These are phyloP conservation scores for Ivindomyrus marchei DNA, from an alignment of 2,113 vertebrate species.

Conservation along the genomic window DNA sequence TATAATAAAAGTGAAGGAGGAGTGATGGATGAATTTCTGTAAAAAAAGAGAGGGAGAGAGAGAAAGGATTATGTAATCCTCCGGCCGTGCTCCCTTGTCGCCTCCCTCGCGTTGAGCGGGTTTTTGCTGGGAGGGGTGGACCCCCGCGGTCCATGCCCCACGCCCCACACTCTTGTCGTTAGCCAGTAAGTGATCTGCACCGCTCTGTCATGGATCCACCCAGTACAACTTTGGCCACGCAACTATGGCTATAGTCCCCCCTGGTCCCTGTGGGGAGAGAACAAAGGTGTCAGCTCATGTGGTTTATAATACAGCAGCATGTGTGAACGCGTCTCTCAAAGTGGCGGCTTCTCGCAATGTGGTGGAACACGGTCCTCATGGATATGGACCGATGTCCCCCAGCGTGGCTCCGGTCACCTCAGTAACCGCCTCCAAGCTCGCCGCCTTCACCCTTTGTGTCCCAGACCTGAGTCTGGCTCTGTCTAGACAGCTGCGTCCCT, in stretches of 20 bases:
- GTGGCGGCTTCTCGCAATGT: not conserved
- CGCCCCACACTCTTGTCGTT: conserved; percentile 30
- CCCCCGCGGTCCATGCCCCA: conserved; percentile 21
- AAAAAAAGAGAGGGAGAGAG: conserved; percentile 27
- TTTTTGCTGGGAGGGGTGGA: conserved; percentile 25
- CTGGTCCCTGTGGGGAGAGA: not conserved
- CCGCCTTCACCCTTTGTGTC: not conserved
- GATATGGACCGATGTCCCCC: not conserved
- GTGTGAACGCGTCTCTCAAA: not conserved
- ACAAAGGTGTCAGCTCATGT: not conserved
- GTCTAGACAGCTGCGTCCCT: not conserved
- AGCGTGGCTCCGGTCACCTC: not conserved
- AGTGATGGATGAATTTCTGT: conserved; percentile 47
- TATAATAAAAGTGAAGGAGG: conserved; percentile 46
- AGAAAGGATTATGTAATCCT: conserved; percentile 44
- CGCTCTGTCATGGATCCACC: conserved; percentile 23
- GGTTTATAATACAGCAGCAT: not conserved
- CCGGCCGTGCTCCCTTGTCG: conserved; percentile 28
- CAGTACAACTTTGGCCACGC: not conserved
- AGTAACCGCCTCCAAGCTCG: not conserved
- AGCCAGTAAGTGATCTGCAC: conserved; percentile 29
- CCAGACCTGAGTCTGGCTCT: not conserved
- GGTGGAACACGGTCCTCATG: not conserved
- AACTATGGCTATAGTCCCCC: not conserved
- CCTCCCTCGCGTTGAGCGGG: conserved; percentile 33